Conservation (phyloP, 1,140 invertebrate species). For the Gryllus bimaculatus region DNA sequence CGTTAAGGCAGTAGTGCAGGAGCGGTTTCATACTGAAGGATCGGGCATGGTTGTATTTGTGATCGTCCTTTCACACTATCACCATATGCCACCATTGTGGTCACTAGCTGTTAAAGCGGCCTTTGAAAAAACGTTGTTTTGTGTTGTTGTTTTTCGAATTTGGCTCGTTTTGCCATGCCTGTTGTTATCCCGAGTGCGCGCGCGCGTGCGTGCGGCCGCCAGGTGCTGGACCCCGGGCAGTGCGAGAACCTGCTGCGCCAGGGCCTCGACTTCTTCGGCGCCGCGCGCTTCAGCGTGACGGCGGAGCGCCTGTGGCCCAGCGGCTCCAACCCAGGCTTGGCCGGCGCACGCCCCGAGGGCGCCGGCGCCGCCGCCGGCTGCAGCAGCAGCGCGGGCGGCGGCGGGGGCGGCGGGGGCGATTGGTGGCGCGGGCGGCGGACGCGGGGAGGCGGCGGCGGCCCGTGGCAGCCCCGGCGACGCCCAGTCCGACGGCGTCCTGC, state of each 20-base stretch:
- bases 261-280: constrained; percentile 40
- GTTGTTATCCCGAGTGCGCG: background rate
- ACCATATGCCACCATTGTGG: too few species aligned
- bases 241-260: constrained; percentile 36
- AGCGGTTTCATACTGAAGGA: too few species aligned
- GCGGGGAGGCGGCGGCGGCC: background rate
- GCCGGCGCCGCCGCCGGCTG: background rate
- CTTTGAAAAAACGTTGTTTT: too few species aligned
- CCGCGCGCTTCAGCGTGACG: constrained; percentile 34
- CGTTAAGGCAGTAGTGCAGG: too few species aligned
- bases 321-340: background rate
- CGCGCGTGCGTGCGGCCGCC: too few species aligned
- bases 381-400: too few species aligned
- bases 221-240: constrained; percentile 36
- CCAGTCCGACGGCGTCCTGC: constrained; percentile 33
- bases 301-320: constrained; percentile 36
- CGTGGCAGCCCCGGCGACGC: constrained; percentile 18
- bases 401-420: too few species aligned
- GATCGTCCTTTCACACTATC: too few species aligned
- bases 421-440: background rate
- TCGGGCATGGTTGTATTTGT: too few species aligned
- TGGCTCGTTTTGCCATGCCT: too few species aligned
- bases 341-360: background rate
- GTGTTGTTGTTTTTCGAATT: too few species aligned
- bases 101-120: too few species aligned